These are phyloP conservation scores for Neomonachus schauinslandi DNA, from an alignment of 2,113 vertebrate genomes.

Conservation along the genomic window DNA sequence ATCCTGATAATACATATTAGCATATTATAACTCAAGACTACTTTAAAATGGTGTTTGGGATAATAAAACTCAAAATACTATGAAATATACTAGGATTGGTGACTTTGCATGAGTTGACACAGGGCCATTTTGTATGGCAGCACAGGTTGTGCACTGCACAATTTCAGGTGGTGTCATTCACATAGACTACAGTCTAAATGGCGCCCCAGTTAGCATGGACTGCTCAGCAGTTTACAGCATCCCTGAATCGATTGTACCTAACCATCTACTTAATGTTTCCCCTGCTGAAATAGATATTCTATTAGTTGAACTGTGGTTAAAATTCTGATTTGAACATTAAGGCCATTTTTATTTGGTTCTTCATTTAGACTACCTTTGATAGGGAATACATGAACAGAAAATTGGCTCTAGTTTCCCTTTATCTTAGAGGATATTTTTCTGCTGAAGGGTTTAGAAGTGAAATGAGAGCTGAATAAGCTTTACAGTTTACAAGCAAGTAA, in stretches of 20 bases:
- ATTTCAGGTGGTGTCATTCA: neutral
- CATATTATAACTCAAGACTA: neutral
- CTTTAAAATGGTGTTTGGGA: neutral
- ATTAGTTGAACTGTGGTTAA: neutral
- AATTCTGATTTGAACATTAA: constrained; percentile 24
- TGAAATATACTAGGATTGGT: neutral
- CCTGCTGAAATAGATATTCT: neutral
- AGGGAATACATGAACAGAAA: constrained; percentile 10
- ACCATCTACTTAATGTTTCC: neutral
- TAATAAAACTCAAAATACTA: neutral
- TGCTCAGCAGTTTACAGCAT: neutral
- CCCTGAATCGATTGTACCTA: neutral
- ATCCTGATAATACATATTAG: neutral
- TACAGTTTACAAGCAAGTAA: neutral
- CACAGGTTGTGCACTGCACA: neutral
- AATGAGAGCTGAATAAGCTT: constrained; percentile 26
- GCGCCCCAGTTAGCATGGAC: neutral
- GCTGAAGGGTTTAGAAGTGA: constrained; percentile 24
- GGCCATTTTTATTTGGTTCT: constrained; percentile 19
- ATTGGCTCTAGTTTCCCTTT: neutral
- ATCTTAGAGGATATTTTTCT: constrained; percentile 38
- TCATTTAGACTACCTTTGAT: constrained; percentile 25
- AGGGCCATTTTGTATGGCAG: neutral
- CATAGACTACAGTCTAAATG: accelerated
- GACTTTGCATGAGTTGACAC: neutral